Evolutionary conservation across 1,140 invertebrate genomes (phyloP).

Genomic region (Portunus trituberculatus): DNA sequence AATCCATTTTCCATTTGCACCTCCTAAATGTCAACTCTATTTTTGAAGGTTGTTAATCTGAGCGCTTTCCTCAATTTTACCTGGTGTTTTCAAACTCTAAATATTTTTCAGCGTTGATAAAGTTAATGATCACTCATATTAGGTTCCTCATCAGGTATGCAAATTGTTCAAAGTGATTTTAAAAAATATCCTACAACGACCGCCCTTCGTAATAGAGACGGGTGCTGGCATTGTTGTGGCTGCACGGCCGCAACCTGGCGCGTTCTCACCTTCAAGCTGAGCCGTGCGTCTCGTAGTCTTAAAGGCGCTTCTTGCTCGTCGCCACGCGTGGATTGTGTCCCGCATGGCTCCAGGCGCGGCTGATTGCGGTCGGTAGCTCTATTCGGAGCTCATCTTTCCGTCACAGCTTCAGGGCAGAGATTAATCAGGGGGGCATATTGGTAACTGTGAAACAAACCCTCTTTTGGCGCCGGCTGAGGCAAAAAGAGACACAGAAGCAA

Average conservation of each 20-base stretch:
- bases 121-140: slow-evolving; percentile 75
- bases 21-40: slow-evolving; percentile 62
- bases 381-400: slow-evolving; percentile 77
- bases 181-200: slow-evolving; percentile 77
- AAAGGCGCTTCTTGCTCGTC: slow-evolving; percentile 23
- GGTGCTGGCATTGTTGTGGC: slow-evolving; percentile 68
- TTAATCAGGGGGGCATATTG: slow-evolving; percentile 71
- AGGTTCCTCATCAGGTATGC: slow-evolving; percentile 77
- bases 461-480: slow-evolving; percentile 28
- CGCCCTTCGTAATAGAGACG: slow-evolving; percentile 77
- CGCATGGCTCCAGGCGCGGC: slow-evolving; percentile 47
- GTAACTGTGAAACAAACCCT: slow-evolving; percentile 53
- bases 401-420: slow-evolving; percentile 69
- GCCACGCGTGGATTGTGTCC: neutral
- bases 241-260: slow-evolving; percentile 17
- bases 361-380: slow-evolving; percentile 78
- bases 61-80: slow-evolving; percentile 57
- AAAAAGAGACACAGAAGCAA: neutral
- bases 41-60: slow-evolving; percentile 67
- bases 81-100: slow-evolving; percentile 70
- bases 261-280: neutral
- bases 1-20: slow-evolving; percentile 59
- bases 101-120: slow-evolving; percentile 71
- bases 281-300: neutral
- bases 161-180: slow-evolving; percentile 78